Evolutionary conservation across 1,140 invertebrate species (phyloP).

Genomic region (Drosophila tani): DNA sequence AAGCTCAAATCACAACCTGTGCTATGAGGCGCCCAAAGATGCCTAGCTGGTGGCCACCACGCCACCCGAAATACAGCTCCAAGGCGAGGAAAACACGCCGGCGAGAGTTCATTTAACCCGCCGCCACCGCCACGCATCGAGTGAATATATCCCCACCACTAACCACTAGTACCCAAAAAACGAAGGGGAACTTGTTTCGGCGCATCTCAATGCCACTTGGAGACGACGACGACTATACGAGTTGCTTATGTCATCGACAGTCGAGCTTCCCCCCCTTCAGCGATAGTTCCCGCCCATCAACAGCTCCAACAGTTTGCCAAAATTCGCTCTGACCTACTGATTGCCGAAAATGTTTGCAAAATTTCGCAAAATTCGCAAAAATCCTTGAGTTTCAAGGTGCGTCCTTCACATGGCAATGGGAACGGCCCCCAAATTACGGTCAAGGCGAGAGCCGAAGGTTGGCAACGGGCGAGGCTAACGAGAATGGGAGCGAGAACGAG

Average conservation of each 20-base stretch:
- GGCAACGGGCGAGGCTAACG: slow-evolving; percentile 40
- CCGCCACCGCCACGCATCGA: slow-evolving; percentile 61
- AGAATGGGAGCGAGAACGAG: slow-evolving; percentile 40
- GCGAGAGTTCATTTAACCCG: slow-evolving; percentile 65
- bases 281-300: slow-evolving; percentile 4
- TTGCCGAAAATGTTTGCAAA: slow-evolving; percentile 69
- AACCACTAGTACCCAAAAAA: background rate
- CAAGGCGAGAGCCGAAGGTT: slow-evolving; percentile 72
- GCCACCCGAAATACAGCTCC: slow-evolving; percentile 56
- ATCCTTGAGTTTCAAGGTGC: slow-evolving; percentile 82
- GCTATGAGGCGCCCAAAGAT: slow-evolving; percentile 80
- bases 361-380: slow-evolving; percentile 72
- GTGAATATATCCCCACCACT: slow-evolving; percentile 21
- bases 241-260: slow-evolving; percentile 65
- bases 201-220: slow-evolving; percentile 66
- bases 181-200: slow-evolving; percentile 52
- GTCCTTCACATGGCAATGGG: slow-evolving; percentile 77
- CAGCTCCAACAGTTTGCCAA: slow-evolving; percentile 48
- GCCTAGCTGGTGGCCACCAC: slow-evolving; percentile 61
- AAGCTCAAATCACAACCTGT: slow-evolving; percentile 84
- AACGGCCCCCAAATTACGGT: slow-evolving; percentile 74
- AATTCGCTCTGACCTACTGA: slow-evolving; percentile 68
- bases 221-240: slow-evolving; percentile 38
- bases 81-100: slow-evolving; percentile 32
- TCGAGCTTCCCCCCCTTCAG: slow-evolving; percentile 5